These are phyloP conservation scores for Dendrocincla fuliginosa DNA, from an alignment of 2,797 vertebrate genomes.

Conservation along the genomic window DNA sequence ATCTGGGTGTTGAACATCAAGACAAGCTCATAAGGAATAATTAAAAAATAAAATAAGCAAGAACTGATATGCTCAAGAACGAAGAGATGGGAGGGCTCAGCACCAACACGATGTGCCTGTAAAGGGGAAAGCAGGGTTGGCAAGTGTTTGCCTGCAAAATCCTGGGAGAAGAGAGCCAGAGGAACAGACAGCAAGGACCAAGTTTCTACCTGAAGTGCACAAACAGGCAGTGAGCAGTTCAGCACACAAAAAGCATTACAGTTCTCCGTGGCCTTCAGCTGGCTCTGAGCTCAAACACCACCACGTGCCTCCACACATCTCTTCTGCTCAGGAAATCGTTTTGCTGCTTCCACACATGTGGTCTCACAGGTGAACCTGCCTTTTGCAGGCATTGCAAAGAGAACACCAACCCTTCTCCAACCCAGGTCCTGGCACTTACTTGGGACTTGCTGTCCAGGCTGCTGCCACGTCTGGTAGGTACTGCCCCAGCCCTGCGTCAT, in stretches of 20 bases:
- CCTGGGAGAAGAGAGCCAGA: background rate
- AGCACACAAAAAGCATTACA: background rate
- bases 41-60: background rate
- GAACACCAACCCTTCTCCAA: background rate
- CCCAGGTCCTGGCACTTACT: slow-evolving; percentile 79
- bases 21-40: background rate
- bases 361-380: background rate
- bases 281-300: background rate
- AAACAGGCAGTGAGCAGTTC: background rate
- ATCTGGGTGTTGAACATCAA: background rate
- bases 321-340: background rate
- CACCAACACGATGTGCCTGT: background rate
- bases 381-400: background rate
- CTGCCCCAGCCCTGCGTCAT: slow-evolving; percentile 96
- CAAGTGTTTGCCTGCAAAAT: background rate
- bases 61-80: background rate
- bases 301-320: background rate
- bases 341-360: background rate
- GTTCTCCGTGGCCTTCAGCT: background rate
- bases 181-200: background rate
- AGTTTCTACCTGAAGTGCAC: background rate
- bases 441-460: slow-evolving; percentile 93
- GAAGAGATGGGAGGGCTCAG: background rate
- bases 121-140: background rate
- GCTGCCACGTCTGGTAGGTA: slow-evolving; percentile 97